Evolutionary conservation across 2,888 invertebrate genomes (phyloP), one percentile per base, ranked within the genome.

Genomic region (Apodemia duryi): DNA sequence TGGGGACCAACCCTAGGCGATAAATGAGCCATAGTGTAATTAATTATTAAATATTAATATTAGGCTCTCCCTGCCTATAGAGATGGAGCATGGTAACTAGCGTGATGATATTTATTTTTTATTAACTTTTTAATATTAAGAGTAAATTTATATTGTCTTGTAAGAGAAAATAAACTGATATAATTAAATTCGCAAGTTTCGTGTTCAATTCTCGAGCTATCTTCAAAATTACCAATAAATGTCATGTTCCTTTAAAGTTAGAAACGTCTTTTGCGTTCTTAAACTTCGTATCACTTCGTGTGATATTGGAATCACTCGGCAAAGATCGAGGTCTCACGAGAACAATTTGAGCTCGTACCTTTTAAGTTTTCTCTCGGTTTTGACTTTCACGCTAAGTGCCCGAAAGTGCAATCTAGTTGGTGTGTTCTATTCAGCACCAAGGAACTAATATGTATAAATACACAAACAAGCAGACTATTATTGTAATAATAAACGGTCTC

Each of bases 311-410:
- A 60, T 60, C 60, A 35, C 60, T 60, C 60, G 60, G 60, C 60
- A 60, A 60, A 35, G 63, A 43, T 46, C 32, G 52, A 54, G 62
- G n/a, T 46, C 81, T 74, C 79, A 63, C 63, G 78, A 76, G 83
- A 75, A 75, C 79, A 76, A 82, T 82, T 79, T 73, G 72, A 77
- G 75, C 74, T 74, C 72, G 74, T 77, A 72, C 79, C 80, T 81
- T 82, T 82, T 81, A 83, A 82, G 80, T 81, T 79, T 74, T 71
- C 75, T 77, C 74, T 75, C 76, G 77, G 76, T 81, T 82, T 80
- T 76, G 78, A 83, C 81, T 82, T 77, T 70, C 71, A 75, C 73
- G 78, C 75, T 80, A 79, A 83, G 80, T 80, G 78, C 78, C 76
- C 76, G 77, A 80, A 82, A 81, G 82, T 80, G 83, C 80, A 80